Evolutionary conservation across 2,797 vertebrate species (phyloP).

Genomic region (Manis javanica): DNA sequence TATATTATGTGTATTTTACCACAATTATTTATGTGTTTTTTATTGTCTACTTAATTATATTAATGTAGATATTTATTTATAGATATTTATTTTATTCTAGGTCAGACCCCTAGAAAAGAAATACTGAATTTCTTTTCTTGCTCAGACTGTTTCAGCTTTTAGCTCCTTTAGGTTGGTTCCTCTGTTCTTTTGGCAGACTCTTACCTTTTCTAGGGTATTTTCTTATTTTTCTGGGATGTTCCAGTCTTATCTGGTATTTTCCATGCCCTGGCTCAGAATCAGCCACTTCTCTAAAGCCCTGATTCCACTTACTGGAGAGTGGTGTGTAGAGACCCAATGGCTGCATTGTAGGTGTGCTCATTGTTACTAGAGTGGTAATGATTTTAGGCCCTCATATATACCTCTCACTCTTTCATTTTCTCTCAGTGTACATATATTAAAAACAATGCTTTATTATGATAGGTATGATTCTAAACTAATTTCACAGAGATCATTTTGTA

Average conservation of each 20-base stretch:
- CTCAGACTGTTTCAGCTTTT: not conserved
- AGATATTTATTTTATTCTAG: not conserved
- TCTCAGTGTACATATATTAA: not conserved
- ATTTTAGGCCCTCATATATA: not conserved
- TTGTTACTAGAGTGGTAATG: not conserved
- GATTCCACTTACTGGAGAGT: not conserved
- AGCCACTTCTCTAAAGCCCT: not conserved
- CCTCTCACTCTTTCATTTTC: not conserved
- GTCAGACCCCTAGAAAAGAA: not conserved
- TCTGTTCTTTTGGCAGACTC: not conserved
- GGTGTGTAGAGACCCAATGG: not conserved
- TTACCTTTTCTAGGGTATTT: not conserved
- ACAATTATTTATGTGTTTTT: not conserved
- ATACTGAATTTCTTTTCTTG: not conserved
- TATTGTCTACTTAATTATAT: not conserved
- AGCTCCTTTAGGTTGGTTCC: not conserved
- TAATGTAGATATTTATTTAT: not conserved
- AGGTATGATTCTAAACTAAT: conserved; percentile 45
- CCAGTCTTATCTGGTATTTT: not conserved
- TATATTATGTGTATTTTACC: not conserved
- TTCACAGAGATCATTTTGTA: not conserved
- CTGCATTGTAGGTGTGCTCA: not conserved
- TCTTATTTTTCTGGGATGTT: conserved; percentile 19
- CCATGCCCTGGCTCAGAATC: not conserved
- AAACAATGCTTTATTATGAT: not conserved